Base-by-base conservation (phyloP, 2,888 invertebrate species). In the Epiperipatus broadwayi region DNA sequence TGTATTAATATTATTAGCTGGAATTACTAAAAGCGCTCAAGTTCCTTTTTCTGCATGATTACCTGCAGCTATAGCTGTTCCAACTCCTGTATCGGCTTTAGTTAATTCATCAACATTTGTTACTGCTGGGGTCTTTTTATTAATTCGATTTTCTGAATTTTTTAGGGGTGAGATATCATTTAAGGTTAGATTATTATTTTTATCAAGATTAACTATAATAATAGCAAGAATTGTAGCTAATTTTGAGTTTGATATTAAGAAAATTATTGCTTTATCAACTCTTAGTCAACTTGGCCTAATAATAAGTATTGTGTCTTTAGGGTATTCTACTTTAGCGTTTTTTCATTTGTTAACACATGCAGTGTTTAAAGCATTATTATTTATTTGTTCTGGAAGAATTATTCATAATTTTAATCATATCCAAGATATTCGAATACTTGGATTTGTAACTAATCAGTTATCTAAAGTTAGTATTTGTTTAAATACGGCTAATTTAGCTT, bases 71-170 rank as follows among this genome's bases (percentile, higher is more conserved):
- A 78, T 78, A 58, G 73, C 75, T 0, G 77, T 76, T 31, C 77
- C 77, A 22, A 78, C 76, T 0, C 76, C 76, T 7, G 71, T 77
- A 40, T 75, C 75, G n/a, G 68, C 75, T 43, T 66, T 77, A 60
- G 75, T 73, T 47, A 75, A 78, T 67, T 78, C 77, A 45, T 78
- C 75, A 3, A 78, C 77, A 45, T 66, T 78, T 55, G 77, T 78
- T 0, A 78, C 77, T 8, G 76, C 77, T 0, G 77, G 76, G 0
- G 66, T 76, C 52, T 75, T 73, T 68, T 65, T 77, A 58, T 59
- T 77, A 58, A 71, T 75, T 68, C 75, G 73, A 1, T 73, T 74
- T 67, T 67, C 64, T 62, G 42, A 53, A 49, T 55, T 68, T 55
- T 61, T 71, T 27, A 21, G 1, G 56, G 52, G 41, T 52, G 55